A percentile compares a stretch with the other conserved stretches of the same genome.
Conservation (phyloP, 2,797 vertebrate species). For the Heliangelus exortis region DNA sequence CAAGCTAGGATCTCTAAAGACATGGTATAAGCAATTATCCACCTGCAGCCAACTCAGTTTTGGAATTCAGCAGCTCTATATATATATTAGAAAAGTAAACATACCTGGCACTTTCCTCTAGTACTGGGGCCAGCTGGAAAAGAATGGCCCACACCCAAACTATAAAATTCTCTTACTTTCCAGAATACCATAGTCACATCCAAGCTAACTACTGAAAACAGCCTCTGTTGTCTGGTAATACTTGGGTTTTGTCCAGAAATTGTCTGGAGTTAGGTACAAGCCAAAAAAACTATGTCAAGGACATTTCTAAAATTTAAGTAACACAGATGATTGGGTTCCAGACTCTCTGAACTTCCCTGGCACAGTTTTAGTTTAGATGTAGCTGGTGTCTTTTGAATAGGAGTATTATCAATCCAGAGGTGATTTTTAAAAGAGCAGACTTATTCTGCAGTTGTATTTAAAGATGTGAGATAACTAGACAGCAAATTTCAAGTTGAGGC, state of each 20-base stretch:
- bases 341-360: neutral
- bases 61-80: neutral
- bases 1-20: neutral
- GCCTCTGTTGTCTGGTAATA: neutral
- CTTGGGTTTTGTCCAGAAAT: neutral
- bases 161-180: neutral
- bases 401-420: neutral
- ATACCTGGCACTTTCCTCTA: neutral
- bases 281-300: neutral
- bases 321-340: neutral
- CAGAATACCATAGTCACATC: neutral
- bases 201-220: neutral
- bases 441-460: neutral
- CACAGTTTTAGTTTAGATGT: neutral
- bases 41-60: neutral
- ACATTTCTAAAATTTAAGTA: neutral
- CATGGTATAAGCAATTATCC: neutral
- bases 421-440: neutral
- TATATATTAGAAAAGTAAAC: neutral
- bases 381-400: neutral
- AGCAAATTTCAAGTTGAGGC: neutral
- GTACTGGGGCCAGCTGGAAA: neutral
- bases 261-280: neutral
- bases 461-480: neutral
- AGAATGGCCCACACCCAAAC: neutral